Percentiles rank a stretch among this genome's conserved stretches.
Conservation (phyloP, 1,140 invertebrate genomes). For the Drosophila oshimai region DNA sequence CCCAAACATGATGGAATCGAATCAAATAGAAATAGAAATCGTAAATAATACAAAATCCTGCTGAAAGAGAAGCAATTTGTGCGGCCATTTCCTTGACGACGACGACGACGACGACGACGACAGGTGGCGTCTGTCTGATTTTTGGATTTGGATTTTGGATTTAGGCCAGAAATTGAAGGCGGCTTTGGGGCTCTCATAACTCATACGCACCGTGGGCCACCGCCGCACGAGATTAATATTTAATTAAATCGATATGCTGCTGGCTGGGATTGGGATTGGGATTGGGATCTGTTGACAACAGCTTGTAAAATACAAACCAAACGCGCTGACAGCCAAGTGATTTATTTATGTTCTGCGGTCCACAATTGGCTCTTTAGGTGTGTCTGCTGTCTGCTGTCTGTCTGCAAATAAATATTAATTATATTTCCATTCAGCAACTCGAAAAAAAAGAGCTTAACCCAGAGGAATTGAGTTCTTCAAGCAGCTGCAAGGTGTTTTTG, state of each 20-base stretch:
- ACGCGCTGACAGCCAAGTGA: constrained; percentile 50
- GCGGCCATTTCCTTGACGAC: constrained; percentile 33
- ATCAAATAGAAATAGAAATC: not conserved
- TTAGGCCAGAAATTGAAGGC: not conserved
- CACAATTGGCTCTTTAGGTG: not conserved
- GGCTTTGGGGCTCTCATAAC: constrained; percentile 14
- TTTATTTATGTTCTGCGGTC: constrained; percentile 58
- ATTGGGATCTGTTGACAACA: constrained; percentile 44
- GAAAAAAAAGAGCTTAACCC: not conserved
- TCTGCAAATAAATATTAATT: constrained; percentile 45
- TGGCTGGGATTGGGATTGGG: not conserved
- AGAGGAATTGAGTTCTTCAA: not conserved
- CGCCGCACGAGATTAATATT: constrained; percentile 51
- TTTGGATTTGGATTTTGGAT: not conserved
- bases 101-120: too few species aligned
- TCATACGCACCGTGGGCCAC: constrained; percentile 40
- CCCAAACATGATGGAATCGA: not conserved
- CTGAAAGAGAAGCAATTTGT: constrained; percentile 30
- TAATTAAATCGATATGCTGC: constrained; percentile 62
- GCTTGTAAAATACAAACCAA: constrained; percentile 53
- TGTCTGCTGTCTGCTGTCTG: constrained; percentile 39
- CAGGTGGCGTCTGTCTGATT: constrained; percentile 4
- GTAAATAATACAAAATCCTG: not conserved
- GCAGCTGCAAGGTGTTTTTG: constrained; percentile 24
- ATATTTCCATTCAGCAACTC: not conserved